A percentile compares a stretch with the other conserved stretches of the same genome.
phyloP scores from a whole-genome alignment of 2,113 vertebrate genomes.

The Cathartes aura region DNA sequence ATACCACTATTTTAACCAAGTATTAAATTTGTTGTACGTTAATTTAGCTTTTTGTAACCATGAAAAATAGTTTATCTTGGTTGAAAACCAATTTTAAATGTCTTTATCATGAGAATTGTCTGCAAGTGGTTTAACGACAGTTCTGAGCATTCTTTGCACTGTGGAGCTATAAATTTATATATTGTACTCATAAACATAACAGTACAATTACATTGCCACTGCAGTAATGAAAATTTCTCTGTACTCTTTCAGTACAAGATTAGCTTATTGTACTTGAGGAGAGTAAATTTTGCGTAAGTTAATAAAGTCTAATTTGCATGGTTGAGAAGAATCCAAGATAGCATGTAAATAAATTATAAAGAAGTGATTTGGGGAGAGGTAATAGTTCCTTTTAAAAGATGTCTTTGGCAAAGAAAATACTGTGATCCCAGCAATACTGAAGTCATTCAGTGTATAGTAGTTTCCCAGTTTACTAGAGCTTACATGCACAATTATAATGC shows the following conservation, averaged over 20 bases:
- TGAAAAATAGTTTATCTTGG: neutral
- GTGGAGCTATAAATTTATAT: neutral
- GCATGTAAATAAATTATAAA: neutral
- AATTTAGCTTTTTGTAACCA: neutral
- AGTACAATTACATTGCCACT: neutral
- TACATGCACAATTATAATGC: neutral
- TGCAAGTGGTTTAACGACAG: neutral
- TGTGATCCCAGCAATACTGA: neutral
- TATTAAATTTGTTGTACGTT: neutral
- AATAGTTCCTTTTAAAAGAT: neutral
- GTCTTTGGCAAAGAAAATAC: neutral
- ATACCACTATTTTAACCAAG: neutral
- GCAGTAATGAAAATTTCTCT: neutral
- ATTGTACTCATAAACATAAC: neutral
- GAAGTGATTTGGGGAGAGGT: neutral
- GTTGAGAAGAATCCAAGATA: neutral
- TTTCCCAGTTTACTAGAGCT: neutral
- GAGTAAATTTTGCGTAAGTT: neutral
- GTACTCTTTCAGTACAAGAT: neutral
- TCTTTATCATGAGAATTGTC: neutral
- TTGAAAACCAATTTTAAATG: neutral
- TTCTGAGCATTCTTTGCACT: neutral
- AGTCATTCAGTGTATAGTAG: neutral
- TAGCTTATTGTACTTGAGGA: neutral
- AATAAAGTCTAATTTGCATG: neutral